Base-by-base conservation (phyloP, 2,888 invertebrate species). In the Scaptomyza flava region DNA sequence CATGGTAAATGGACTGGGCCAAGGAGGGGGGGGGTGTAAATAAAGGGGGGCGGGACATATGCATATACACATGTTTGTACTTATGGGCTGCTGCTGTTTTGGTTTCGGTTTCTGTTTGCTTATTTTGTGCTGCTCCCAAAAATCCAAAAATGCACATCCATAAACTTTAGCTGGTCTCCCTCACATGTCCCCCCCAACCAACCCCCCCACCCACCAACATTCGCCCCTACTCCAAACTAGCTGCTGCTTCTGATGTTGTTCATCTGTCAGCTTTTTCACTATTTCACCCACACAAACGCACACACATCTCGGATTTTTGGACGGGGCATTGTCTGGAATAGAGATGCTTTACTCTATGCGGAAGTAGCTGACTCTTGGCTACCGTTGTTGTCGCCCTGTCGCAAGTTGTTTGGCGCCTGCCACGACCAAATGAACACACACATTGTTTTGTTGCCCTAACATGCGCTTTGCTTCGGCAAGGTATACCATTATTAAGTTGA, bases 351-450 rank as follows among this genome's bases (percentile, higher is more conserved):
- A 1, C 3, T n/a, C 6, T 38, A 77, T 76, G 73, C 77, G 77
- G 77, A 77, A 77, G 75, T 72, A 51, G 72, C 46, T 36, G 52
- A 54, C 31, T 20, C 56, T 61, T 45, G 20, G 53, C 57, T 56
- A 12, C 45, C 62, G 67, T 76, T 74, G 74, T 76, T 76, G 76
- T 75, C 66, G 76, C 67, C 36, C 45, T 17, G 54, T 38, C 38
- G 38, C 53, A 47, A 33, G 23, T 27, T 63, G 58, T 31, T 14
- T 68, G 74, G 77, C 77, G 74, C 72, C 72, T 68, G 62, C 57
- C 64, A 61, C 47, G 51, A 76, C 60, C 42, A 63, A 50, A 23
- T 23, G 3, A 23, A 23, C 23, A 23, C 23, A 23, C 3, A 23
- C 23, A 23, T 4, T 23, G 3, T 53, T 48, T 8, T 30, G 8